Conservation (phyloP, 2,888 invertebrate genomes). For the Mimumesa dahlbomi region DNA sequence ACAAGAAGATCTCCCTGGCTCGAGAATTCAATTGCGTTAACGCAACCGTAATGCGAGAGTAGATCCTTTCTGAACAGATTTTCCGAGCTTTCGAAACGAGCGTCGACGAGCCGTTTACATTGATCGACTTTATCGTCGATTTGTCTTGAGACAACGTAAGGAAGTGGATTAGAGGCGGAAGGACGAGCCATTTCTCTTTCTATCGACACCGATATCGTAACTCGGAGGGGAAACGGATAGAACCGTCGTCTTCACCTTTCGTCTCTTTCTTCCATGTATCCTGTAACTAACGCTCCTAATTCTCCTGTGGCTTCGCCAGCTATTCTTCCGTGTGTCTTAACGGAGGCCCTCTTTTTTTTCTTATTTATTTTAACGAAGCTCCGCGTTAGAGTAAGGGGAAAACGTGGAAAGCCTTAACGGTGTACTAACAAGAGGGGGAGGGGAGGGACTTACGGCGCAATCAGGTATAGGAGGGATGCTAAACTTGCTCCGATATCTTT, state of each 20-base stretch:
- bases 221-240: slow-evolving; percentile 29
- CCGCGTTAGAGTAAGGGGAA: too few species aligned
- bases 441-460: slow-evolving; percentile 25
- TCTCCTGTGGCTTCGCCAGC: too few species aligned
- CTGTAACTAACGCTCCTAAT: slow-evolving; percentile 29
- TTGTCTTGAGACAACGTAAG: slow-evolving; percentile 84
- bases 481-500: slow-evolving; percentile 23
- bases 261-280: slow-evolving; percentile 68
- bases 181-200: slow-evolving; percentile 79
- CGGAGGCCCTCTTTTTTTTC: too few species aligned
- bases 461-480: slow-evolving; percentile 19
- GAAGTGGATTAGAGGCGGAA: slow-evolving; percentile 82
- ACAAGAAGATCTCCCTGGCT: slow-evolving; percentile 91
- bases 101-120: slow-evolving; percentile 83
- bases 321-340: too few species aligned
- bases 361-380: slow-evolving; percentile 3
- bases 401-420: too few species aligned
- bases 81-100: slow-evolving; percentile 85
- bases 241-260: slow-evolving; percentile 57
- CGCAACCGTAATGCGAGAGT: slow-evolving; percentile 95
- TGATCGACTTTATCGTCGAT: slow-evolving; percentile 83
- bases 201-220: slow-evolving; percentile 25
- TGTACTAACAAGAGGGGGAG: background rate
- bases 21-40: slow-evolving; percentile 97
- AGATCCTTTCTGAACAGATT: slow-evolving; percentile 92